phyloP scores from a whole-genome alignment of 2,113 vertebrate species.

The Gorsachius goisagi region DNA sequence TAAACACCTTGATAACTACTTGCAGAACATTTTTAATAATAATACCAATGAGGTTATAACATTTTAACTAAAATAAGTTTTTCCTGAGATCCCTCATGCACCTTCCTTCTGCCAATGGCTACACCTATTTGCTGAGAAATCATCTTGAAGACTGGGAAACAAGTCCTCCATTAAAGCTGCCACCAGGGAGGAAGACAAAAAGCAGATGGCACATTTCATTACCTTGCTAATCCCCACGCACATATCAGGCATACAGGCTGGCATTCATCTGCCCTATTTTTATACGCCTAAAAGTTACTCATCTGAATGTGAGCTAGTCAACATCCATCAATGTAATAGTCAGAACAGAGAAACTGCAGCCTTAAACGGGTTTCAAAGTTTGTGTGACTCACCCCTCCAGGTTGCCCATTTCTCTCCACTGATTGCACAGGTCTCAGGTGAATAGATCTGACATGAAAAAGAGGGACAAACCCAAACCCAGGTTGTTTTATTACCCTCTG shows the following conservation, averaged over 20 bases:
- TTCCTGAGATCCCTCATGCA: not conserved
- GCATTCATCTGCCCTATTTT: not conserved
- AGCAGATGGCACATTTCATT: slow-evolving; percentile 3
- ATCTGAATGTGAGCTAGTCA: not conserved
- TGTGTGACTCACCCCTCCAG: not conserved
- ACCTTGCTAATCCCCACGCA: not conserved
- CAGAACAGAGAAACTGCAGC: not conserved
- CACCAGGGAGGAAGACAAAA: not conserved
- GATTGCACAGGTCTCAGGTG: not conserved
- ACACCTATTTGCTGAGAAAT: not conserved
- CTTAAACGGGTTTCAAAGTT: not conserved
- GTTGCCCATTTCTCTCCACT: not conserved
- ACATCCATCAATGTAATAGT: not conserved
- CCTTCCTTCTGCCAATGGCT: not conserved
- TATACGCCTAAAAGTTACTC: not conserved
- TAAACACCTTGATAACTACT: not conserved
- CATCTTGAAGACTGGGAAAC: not conserved
- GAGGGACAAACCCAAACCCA: not conserved
- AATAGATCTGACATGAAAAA: not conserved
- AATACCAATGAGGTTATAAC: not conserved
- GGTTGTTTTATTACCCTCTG: not conserved
- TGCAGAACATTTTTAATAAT: not conserved
- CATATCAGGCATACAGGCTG: not conserved
- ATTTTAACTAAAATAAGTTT: not conserved
- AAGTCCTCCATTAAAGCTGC: not conserved